These are phyloP conservation scores for Dioctria linearis DNA, from an alignment of 2,888 invertebrate genomes.

Conservation along the genomic window DNA sequence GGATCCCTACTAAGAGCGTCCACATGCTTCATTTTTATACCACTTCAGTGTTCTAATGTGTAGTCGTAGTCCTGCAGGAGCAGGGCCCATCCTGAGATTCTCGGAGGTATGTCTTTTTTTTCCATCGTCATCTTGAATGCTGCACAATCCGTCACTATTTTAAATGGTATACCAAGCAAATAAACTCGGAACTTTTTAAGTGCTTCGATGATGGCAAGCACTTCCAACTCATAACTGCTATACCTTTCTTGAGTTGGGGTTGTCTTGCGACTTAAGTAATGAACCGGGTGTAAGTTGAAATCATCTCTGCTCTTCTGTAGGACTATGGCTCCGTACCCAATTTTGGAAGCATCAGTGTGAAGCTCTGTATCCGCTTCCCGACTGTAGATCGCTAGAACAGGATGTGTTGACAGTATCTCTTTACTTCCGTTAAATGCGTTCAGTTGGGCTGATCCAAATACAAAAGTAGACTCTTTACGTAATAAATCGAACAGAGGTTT, in stretches of 20 bases:
- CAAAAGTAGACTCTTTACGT: too few species aligned
- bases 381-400: conserved; percentile 41
- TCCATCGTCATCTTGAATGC: too few species aligned
- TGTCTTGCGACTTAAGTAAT: conserved; percentile 24
- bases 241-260: conserved; percentile 42
- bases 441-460: conserved; percentile 41
- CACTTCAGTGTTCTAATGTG: too few species aligned
- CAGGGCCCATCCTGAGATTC: too few species aligned
- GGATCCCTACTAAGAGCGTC: too few species aligned
- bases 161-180: conserved; percentile 57
- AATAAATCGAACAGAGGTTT: too few species aligned
- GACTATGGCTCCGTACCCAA: too few species aligned
- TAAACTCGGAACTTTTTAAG: conserved; percentile 62
- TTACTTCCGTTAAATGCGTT: conserved; percentile 57
- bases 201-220: conserved; percentile 36
- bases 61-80: too few species aligned
- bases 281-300: conserved; percentile 44
- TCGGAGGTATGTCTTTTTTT: too few species aligned
- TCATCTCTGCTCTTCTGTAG: conserved; percentile 43
- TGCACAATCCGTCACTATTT: background rate
- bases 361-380: too few species aligned
- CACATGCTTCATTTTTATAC: too few species aligned
- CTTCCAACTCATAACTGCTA: conserved; percentile 58
- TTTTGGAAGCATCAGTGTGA: too few species aligned
- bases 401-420: conserved; percentile 47